Evolutionary conservation across 2,113 vertebrate genomes (phyloP), one percentile per base, ranked within the genome.

Genomic region (Plestiodon gilberti): DNA sequence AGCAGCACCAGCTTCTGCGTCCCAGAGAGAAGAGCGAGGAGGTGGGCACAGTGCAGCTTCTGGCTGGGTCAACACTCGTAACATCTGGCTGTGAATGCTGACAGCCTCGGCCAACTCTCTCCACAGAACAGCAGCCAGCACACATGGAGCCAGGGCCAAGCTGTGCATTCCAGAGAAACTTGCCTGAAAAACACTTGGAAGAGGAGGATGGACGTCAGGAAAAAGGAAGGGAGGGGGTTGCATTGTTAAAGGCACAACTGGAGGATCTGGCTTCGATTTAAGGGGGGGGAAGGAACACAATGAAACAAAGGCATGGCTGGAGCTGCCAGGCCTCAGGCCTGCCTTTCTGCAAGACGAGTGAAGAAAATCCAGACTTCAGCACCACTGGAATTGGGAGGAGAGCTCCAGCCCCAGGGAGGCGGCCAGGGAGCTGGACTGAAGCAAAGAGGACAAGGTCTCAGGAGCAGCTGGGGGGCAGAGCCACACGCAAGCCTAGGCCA

Each of bases 81-180:
- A 95, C 94, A 95, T 94, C 94, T 95, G 95, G 94, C 95, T 94
- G 93, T 92, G 93, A 95, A 94, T 88, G 81, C 81, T 3, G 90
- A 59, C 33, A 35, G 80, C 87, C 89, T 74, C 52, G 88, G 95
- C 94, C 95, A 95, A 23, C 83, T 88, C 84, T 75, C 52, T 15
- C 30, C 14, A 59, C 93, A 69, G 55, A 86, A 86, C 81, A 90
- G 87, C 84, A 81, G 84, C 30, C 85, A 0, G 57, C 40, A 86
- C 87, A 89, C 76, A 38, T 8, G 1, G 82, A 87, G 79, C 57
- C 74, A 3, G 62, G 90, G 91, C 1, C 0, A 17, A 85, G 43
- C 83, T 33, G 74, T 2, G 77, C 93, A 92, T 94, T 95, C 93
- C 95, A 93, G 82, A 0, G 1, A 70, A 93, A 92, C 89, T 82